Conservation (phyloP, 2,888 invertebrate species). For the Aleiodes testaceus region DNA sequence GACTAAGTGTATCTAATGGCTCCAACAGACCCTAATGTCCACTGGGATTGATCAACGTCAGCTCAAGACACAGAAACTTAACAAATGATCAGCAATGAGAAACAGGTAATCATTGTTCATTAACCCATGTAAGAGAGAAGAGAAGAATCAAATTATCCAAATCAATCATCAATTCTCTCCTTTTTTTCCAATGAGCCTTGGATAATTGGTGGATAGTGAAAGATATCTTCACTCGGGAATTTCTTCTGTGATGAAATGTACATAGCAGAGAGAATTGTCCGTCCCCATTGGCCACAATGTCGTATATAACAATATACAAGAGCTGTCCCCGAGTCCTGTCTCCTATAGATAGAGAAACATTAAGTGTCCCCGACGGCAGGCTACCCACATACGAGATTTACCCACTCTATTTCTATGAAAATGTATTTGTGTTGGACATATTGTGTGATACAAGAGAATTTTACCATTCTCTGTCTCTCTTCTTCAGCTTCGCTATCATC, state of each 20-base stretch:
- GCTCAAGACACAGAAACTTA: slow-evolving; percentile 31
- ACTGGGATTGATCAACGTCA: slow-evolving; percentile 8
- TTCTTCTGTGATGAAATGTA: slow-evolving; percentile 28
- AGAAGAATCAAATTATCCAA: background rate
- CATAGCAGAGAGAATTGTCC: slow-evolving; percentile 45
- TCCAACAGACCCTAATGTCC: background rate
- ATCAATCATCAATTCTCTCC: slow-evolving; percentile 48
- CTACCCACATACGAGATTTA: slow-evolving; percentile 48
- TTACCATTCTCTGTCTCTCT: too few species aligned
- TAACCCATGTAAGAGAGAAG: slow-evolving; percentile 62
- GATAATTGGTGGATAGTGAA: slow-evolving; percentile 62
- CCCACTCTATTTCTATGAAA: slow-evolving; percentile 36
- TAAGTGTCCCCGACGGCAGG: slow-evolving; percentile 65
- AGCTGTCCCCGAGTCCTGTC: slow-evolving; percentile 62
- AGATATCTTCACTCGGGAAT: slow-evolving; percentile 61
- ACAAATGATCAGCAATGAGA: slow-evolving; percentile 65
- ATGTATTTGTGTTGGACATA: slow-evolving; percentile 23
- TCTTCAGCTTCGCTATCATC: slow-evolving; percentile 20
- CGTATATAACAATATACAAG: slow-evolving; percentile 72
- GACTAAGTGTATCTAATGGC: slow-evolving; percentile 1
- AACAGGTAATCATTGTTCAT: slow-evolving; percentile 71
- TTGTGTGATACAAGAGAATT: background rate
- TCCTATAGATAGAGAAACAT: slow-evolving; percentile 71
- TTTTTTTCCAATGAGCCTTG: slow-evolving; percentile 71
- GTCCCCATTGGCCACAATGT: slow-evolving; percentile 63